Percentiles rank a stretch among this genome's conserved stretches.
Conservation (phyloP, 2,113 vertebrate genomes). For the Natator depressus region DNA sequence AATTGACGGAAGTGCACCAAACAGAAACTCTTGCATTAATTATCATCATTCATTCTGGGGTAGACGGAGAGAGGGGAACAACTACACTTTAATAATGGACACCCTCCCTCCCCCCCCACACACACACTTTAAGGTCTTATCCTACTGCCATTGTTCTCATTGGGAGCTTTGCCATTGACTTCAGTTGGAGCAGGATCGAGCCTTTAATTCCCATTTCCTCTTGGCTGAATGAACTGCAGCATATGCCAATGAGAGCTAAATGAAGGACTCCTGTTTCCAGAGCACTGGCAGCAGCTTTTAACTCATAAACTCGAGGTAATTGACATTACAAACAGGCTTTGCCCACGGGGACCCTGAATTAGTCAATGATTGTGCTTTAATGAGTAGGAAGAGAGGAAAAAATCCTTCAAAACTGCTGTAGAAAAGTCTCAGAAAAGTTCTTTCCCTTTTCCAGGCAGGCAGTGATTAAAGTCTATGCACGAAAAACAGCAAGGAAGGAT, state of each 20-base stretch:
- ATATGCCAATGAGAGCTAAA: constrained; percentile 65
- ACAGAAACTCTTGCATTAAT: constrained; percentile 53
- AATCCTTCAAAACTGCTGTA: constrained; percentile 44
- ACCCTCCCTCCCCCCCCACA: too few relatives aligned
- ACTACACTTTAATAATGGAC: constrained; percentile 17
- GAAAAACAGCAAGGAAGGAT: constrained; percentile 33
- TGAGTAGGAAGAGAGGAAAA: constrained; percentile 66
- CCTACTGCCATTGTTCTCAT: constrained; percentile 66
- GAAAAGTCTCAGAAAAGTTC: constrained; percentile 67
- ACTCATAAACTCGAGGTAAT: constrained; percentile 67
- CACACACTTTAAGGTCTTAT: constrained; percentile 5
- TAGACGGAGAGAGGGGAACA: constrained; percentile 51
- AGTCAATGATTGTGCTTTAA: constrained; percentile 71
- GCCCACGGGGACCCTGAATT: constrained; percentile 59
- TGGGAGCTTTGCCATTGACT: not conserved
- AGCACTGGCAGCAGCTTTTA: constrained; percentile 52
- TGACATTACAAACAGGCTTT: constrained; percentile 66
- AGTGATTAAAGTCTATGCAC: constrained; percentile 62
- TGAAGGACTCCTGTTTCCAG: constrained; percentile 73
- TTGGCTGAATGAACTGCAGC: constrained; percentile 58
- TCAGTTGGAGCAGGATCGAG: constrained; percentile 1
- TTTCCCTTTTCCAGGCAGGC: constrained; percentile 69
- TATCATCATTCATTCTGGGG: constrained; percentile 50
- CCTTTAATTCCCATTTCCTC: constrained; percentile 71
- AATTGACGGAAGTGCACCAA: constrained; percentile 72